Base-by-base conservation (phyloP, 2,888 invertebrate genomes). In the Eupelmus urozonus region DNA sequence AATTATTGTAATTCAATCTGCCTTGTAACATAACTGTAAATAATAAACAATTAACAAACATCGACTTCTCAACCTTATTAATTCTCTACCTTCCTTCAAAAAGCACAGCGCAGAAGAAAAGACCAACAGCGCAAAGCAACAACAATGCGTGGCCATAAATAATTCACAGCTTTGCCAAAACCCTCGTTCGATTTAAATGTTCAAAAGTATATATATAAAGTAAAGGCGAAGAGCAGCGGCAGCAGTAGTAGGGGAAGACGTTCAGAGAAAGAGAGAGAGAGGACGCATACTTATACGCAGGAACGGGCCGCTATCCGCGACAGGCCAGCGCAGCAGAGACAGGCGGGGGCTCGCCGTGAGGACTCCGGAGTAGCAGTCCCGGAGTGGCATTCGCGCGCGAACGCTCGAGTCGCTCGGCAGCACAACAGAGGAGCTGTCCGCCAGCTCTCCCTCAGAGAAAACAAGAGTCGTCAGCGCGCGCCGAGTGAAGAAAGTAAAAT, bases 401-500 rank as follows among this genome's bases (percentile, higher is more conserved):
- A 65, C 59, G 63, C 65, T 70, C 73, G 73, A n/a, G n/a, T 7
- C 57, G 76, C 23, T 29, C 69, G 69, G 72, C 42, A 42, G 27
- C 4, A 18, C 29, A 3, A 25, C 18, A 57, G 1, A 25, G 16
- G n/a, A 3, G n/a, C 11, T 40, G n/a, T 2, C 29, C n/a, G 27
- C 5, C 18, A 73, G n/a, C 34, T 34, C 34, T 34, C 9, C 9
- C 9, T 34, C 34, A 34, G 9, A 34, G 34, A 34, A 34, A 34
- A 34, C 3, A 34, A 34, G 34, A 34, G 9, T 5, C 34, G 34
- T 34, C n/a, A n/a, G 34, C 34, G 34, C 40, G 23, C 1, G 20
- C 20, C 5, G 2, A 49, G 20, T 57, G 25, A 79, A 66, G 75
- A 79, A 79, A 79, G 79, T 79, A 72, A 79, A 79, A 76, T 79